These are phyloP conservation scores for Rana temporaria DNA, from an alignment of 2,113 vertebrate species.

Conservation along the genomic window DNA sequence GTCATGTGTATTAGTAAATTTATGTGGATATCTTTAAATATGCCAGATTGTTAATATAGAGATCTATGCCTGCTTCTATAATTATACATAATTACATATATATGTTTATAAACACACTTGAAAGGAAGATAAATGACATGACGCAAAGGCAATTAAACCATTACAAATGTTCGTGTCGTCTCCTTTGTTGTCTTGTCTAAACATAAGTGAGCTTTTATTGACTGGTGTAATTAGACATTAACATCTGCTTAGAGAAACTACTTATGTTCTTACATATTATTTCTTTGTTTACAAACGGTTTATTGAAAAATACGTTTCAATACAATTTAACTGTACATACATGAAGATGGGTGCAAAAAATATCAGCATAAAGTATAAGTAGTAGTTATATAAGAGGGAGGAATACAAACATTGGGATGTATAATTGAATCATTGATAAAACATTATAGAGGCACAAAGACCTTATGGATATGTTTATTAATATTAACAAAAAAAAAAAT, in stretches of 20 bases:
- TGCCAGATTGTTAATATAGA: constrained; percentile 11
- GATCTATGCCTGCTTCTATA: background rate
- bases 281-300: no score
- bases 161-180: constrained; percentile 4
- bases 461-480: no score
- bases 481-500: no score
- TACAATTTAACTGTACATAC: no score
- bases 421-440: no score
- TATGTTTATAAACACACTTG: constrained; percentile 18
- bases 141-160: constrained; percentile 27
- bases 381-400: no score
- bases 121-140: constrained; percentile 10
- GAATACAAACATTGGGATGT: no score
- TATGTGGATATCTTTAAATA: background rate
- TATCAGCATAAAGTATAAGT: no score
- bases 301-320: no score
- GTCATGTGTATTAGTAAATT: background rate
- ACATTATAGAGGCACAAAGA: no score
- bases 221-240: background rate
- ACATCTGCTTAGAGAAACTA: background rate
- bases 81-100: constrained; percentile 33
- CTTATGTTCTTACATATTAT: background rate
- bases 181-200: constrained; percentile 26
- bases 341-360: no score
- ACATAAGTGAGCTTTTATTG: constrained; percentile 28